These are phyloP conservation scores for Trypoxylus dichotomus DNA, from an alignment of 1,140 invertebrate genomes.

Conservation along the genomic window DNA sequence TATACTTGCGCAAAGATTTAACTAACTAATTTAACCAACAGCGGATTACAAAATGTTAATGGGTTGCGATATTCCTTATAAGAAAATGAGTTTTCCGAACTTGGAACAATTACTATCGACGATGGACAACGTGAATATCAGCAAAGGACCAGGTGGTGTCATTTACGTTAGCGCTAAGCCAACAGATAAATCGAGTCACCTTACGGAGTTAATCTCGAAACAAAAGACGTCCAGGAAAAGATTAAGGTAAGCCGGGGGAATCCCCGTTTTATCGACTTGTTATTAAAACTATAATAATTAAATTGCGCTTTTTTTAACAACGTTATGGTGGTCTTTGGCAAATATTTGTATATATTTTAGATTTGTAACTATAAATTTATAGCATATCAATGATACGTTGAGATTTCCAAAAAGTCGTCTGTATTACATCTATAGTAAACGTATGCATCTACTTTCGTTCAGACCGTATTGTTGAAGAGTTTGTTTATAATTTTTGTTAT, in stretches of 20 bases:
- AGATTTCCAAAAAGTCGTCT: too few relatives aligned
- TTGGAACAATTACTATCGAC: slow-evolving; percentile 60
- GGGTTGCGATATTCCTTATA: slow-evolving; percentile 62
- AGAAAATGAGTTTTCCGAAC: slow-evolving; percentile 58
- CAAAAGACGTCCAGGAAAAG: slow-evolving; percentile 56
- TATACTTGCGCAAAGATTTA: not conserved
- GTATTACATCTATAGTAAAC: too few relatives aligned
- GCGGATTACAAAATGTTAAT: slow-evolving; percentile 61
- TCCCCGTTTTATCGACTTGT: not conserved
- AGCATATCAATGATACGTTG: too few relatives aligned
- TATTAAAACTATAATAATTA: too few relatives aligned
- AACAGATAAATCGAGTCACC: slow-evolving; percentile 60
- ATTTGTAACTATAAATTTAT: too few relatives aligned
- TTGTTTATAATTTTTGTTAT: too few relatives aligned
- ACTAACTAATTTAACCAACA: slow-evolving; percentile 33
- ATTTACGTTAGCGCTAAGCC: slow-evolving; percentile 59
- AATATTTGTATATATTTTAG: too few relatives aligned
- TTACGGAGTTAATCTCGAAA: slow-evolving; percentile 60
- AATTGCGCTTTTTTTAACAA: too few relatives aligned
- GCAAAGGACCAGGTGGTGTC: slow-evolving; percentile 52
- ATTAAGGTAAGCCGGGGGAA: not conserved
- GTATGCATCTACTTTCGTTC: too few relatives aligned
- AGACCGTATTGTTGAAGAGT: too few relatives aligned
- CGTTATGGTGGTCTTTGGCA: not conserved
- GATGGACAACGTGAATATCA: slow-evolving; percentile 57